A percentile compares a stretch with the other conserved stretches of the same genome.
Conservation (phyloP, 2,888 invertebrate species). For the Sphinx pinastri region DNA sequence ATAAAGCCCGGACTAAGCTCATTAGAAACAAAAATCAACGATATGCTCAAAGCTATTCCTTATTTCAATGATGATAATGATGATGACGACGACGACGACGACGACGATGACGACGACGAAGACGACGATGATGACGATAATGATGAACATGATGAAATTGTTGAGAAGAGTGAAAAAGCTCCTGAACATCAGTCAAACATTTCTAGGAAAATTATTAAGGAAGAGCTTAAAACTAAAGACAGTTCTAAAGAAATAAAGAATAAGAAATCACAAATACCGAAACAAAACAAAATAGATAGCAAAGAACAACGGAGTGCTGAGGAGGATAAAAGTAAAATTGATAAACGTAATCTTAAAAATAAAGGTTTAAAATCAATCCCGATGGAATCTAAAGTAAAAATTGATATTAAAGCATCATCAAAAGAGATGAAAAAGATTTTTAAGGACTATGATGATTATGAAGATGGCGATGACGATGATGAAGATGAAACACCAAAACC, state of each 20-base stretch:
- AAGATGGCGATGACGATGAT: constrained; percentile 35
- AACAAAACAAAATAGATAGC: constrained; percentile 3
- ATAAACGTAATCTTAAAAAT: constrained; percentile 4
- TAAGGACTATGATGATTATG: constrained; percentile 31
- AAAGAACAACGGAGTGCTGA: not conserved
- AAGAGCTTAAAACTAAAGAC: constrained; percentile 1
- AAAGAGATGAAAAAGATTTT: constrained; percentile 29
- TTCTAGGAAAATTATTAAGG: not conserved
- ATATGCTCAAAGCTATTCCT: constrained; percentile 19
- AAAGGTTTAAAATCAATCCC: constrained; percentile 10
- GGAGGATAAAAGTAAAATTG: constrained; percentile 18
- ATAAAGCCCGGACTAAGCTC: constrained; percentile 1
- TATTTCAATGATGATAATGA: constrained; percentile 31
- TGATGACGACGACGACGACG: constrained; percentile 30
- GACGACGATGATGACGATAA: constrained; percentile 40
- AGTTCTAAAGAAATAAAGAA: constrained; percentile 18
- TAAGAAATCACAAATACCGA: not conserved
- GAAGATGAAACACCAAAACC: not conserved
- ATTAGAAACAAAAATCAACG: constrained; percentile 19
- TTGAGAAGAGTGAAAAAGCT: constrained; percentile 1
- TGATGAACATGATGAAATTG: constrained; percentile 43
- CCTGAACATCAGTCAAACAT: not conserved
- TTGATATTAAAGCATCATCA: constrained; percentile 7
- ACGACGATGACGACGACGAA: constrained; percentile 27
- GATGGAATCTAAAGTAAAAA: constrained; percentile 6